Percentiles rank a stretch among this genome's conserved stretches.
These are phyloP conservation scores for Rhagophthalmus giganteus DNA, from an alignment of 2,888 invertebrate species.

Conservation along the genomic window DNA sequence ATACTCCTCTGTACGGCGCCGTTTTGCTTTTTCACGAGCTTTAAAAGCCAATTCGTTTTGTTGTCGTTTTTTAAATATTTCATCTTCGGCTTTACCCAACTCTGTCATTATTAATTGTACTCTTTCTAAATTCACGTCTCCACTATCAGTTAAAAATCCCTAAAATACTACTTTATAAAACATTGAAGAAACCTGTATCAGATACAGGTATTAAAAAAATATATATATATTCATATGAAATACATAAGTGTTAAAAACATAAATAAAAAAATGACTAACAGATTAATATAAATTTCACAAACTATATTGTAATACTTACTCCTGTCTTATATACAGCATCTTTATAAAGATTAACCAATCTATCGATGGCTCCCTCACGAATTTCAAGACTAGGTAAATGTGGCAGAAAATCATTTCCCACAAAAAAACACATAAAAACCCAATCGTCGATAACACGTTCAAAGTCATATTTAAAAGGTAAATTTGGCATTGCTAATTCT, in stretches of 20 bases:
- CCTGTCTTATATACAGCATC: slow-evolving; percentile 91
- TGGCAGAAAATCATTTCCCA: slow-evolving; percentile 98
- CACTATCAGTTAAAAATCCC: slow-evolving; percentile 95
- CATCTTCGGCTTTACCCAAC: slow-evolving; percentile 92
- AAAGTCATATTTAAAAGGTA: slow-evolving; percentile 93
- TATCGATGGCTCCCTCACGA: slow-evolving; percentile 93
- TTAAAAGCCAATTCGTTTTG: slow-evolving; percentile 82
- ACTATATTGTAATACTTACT: slow-evolving; percentile 56
- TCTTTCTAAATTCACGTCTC: slow-evolving; percentile 88
- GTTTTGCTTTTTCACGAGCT: slow-evolving; percentile 74
- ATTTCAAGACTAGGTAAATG: slow-evolving; percentile 98
- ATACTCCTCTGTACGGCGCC: slow-evolving; percentile 58
- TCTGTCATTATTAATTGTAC: slow-evolving; percentile 95
- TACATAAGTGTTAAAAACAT: slow-evolving; percentile 2
- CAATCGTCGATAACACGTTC: slow-evolving; percentile 97
- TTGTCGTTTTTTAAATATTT: slow-evolving; percentile 93
- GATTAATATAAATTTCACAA: no score
- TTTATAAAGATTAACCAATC: slow-evolving; percentile 91
- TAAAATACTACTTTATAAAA: slow-evolving; percentile 55
- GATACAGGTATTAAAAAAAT: no score
- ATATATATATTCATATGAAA: slow-evolving; percentile 12
- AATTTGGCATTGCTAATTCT: slow-evolving; percentile 86
- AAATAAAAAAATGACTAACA: slow-evolving; percentile 2
- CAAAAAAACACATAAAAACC: slow-evolving; percentile 99
- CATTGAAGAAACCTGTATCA: no score